Conservation (phyloP, 1,140 invertebrate species). For the Drosophila leontia region DNA sequence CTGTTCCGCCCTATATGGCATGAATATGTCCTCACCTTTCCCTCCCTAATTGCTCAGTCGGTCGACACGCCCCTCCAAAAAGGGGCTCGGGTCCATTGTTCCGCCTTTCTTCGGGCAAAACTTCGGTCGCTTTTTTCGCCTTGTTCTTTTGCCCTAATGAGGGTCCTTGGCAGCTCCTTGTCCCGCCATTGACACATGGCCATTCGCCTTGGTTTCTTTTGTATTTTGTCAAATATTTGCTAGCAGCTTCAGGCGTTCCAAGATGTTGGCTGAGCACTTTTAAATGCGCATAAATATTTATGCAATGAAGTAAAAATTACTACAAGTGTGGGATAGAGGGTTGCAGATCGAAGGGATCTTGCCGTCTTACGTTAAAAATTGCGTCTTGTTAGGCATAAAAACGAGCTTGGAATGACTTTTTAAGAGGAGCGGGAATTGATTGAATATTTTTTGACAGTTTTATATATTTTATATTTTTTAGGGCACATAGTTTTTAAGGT, state of each 20-base stretch:
- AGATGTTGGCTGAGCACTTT: conserved; percentile 60
- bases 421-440: background rate
- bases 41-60: conserved; percentile 70
- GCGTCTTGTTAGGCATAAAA: conserved; percentile 1
- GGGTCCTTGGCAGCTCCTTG: conserved; percentile 62
- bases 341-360: conserved; percentile 14
- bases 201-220: conserved; percentile 35
- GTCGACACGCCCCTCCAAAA: conserved; percentile 62
- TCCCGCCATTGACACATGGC: conserved; percentile 76
- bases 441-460: conserved; percentile 19
- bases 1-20: conserved; percentile 16
- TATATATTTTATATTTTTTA: background rate
- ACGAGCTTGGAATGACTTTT: conserved; percentile 14
- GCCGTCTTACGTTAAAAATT: background rate
- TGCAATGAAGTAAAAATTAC: conserved; percentile 76
- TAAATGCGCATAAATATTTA: conserved; percentile 80
- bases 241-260: conserved; percentile 34
- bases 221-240: conserved; percentile 75
- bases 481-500: background rate
- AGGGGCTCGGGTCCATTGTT: conserved; percentile 55
- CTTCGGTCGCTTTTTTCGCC: conserved; percentile 34
- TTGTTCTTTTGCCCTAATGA: conserved; percentile 78
- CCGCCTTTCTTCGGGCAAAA: conserved; percentile 41
- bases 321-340: conserved; percentile 31
- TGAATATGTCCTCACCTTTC: conserved; percentile 10